phyloP scores from a whole-genome alignment of 2,113 vertebrate species.

The Zeus faber region DNA sequence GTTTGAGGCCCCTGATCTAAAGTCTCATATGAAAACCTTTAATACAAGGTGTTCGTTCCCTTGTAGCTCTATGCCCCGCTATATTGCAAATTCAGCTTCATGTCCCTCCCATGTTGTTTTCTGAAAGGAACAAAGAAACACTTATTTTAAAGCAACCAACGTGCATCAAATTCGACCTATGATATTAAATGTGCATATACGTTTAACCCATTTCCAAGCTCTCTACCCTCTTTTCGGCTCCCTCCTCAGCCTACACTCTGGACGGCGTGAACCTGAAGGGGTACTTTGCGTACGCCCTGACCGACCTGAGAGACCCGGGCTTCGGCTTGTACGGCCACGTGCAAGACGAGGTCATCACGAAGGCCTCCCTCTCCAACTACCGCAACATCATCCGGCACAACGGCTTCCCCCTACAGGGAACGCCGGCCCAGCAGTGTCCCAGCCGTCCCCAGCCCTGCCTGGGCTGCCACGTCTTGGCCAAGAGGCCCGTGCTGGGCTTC shows the following conservation, averaged over 20 bases:
- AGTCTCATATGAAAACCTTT: too few species aligned
- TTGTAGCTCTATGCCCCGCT: too few species aligned
- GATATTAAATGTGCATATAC: too few species aligned
- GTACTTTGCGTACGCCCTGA: constrained; percentile 94
- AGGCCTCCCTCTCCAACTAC: constrained; percentile 85
- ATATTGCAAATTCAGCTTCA: too few species aligned
- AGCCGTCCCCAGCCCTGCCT: constrained; percentile 58
- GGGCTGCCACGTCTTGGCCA: constrained; percentile 71
- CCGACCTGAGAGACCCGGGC: constrained; percentile 83
- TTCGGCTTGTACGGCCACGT: constrained; percentile 86
- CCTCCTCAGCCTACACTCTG: constrained; percentile 76
- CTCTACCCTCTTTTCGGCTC: constrained; percentile 4
- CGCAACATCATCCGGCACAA: constrained; percentile 85
- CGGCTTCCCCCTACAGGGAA: constrained; percentile 78
- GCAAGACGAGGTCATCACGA: constrained; percentile 81
- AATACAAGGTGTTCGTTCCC: too few species aligned
- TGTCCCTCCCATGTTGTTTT: too few species aligned
- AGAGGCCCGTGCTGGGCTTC: constrained; percentile 84
- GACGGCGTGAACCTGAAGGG: constrained; percentile 89
- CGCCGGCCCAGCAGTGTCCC: constrained; percentile 68
- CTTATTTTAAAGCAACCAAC: too few species aligned
- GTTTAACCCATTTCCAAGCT: too few species aligned
- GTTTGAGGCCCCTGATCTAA: too few species aligned
- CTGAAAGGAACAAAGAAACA: too few species aligned
- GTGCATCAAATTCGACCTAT: too few species aligned